Evolutionary conservation across 1,140 invertebrate genomes (phyloP).

Genomic region (Drosophila baimaii): DNA sequence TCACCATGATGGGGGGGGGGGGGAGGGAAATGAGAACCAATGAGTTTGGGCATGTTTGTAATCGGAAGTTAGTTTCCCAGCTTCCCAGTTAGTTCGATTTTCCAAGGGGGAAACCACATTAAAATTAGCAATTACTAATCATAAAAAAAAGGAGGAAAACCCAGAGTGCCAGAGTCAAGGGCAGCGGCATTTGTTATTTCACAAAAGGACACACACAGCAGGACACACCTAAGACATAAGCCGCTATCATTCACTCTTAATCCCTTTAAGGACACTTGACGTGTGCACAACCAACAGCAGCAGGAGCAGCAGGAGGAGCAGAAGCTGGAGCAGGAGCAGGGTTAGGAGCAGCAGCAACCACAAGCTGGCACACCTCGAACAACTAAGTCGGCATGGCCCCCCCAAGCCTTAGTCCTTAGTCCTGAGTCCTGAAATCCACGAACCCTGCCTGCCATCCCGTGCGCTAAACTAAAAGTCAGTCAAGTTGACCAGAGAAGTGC

Average conservation of each 20-base stretch:
- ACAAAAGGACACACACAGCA: slow-evolving; percentile 51
- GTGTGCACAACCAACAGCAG: slow-evolving; percentile 51
- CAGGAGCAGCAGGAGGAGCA: slow-evolving; percentile 23
- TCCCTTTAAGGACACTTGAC: slow-evolving; percentile 82
- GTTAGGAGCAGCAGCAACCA: slow-evolving; percentile 31
- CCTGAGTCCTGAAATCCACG: slow-evolving; percentile 4
- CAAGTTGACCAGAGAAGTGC: slow-evolving; percentile 81
- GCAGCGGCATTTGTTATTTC: slow-evolving; percentile 49
- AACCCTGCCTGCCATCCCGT: slow-evolving; percentile 1
- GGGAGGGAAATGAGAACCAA: slow-evolving; percentile 1
- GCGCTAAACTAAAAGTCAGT: slow-evolving; percentile 72
- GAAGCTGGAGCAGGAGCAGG: slow-evolving; percentile 25
- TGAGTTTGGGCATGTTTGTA: slow-evolving; percentile 11
- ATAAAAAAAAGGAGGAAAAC: not conserved
- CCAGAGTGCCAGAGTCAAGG: not conserved
- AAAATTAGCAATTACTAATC: slow-evolving; percentile 18
- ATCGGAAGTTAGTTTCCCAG: no score
- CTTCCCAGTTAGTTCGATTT: no score
- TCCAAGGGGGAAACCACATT: no score
- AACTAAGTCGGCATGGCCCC: slow-evolving; percentile 21
- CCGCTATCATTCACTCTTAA: slow-evolving; percentile 81
- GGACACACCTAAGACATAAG: slow-evolving; percentile 80
- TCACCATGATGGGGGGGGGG: not conserved
- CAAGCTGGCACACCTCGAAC: slow-evolving; percentile 68
- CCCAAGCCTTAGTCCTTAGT: slow-evolving; percentile 13